phyloP scores from a whole-genome alignment of 2,113 vertebrate genomes.

The Nothocercus julius region DNA sequence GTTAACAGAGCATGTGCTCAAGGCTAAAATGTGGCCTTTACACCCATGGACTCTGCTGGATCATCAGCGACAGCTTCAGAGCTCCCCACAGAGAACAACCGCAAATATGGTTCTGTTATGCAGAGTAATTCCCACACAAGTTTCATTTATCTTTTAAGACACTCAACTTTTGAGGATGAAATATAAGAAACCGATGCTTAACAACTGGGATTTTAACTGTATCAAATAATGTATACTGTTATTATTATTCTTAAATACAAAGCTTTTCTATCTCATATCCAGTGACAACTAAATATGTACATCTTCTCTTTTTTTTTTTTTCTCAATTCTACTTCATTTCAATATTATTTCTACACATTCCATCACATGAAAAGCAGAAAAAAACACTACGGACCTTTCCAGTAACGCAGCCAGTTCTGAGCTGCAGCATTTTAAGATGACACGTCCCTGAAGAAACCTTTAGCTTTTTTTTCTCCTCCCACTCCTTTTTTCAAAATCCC shows the following conservation, averaged over 20 bases:
- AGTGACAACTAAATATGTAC: neutral
- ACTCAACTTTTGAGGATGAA: neutral
- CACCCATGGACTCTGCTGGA: neutral
- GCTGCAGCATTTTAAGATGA: neutral
- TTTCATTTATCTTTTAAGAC: neutral
- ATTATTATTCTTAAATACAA: neutral
- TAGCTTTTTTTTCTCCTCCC: neutral
- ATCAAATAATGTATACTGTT: neutral
- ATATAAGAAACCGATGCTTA: neutral
- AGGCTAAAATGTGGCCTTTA: neutral
- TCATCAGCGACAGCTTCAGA: neutral
- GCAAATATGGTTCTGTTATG: neutral
- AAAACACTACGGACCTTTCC: conserved; percentile 10
- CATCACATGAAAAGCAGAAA: neutral
- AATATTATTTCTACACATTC: neutral
- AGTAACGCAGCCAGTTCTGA: neutral
- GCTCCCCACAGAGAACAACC: neutral
- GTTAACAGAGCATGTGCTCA: neutral
- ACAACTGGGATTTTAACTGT: neutral
- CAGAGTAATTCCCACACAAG: neutral
- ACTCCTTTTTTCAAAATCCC: neutral
- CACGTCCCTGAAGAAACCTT: conserved; percentile 20
- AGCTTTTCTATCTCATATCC: neutral
- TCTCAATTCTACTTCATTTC: neutral
- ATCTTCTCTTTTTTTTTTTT: neutral